Conservation (phyloP, 2,113 vertebrate genomes). For the Ameiurus melas region DNA sequence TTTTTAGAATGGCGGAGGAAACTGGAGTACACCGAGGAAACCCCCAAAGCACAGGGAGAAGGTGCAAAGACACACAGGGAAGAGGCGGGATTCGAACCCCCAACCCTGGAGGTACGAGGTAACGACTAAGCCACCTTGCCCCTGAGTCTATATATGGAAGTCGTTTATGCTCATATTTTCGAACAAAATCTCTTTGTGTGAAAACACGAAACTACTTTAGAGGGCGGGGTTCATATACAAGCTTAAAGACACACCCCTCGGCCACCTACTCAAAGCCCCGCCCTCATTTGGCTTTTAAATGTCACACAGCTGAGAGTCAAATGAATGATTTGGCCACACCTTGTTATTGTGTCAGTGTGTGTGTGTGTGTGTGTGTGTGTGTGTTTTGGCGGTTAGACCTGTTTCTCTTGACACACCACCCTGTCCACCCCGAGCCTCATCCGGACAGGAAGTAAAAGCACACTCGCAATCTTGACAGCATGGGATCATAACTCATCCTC, state of each 20-base stretch:
- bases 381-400: slow-evolving; percentile 31
- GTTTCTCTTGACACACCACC: slow-evolving; percentile 45
- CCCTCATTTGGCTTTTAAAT: not conserved
- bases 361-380: slow-evolving; percentile 16
- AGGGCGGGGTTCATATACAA: not conserved
- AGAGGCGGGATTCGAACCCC: too few relatives aligned
- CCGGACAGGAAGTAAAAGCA: slow-evolving; percentile 12
- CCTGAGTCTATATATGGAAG: not conserved
- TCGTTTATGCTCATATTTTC: not conserved
- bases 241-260: not conserved
- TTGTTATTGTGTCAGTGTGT: slow-evolving; percentile 18
- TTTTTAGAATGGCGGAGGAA: too few relatives aligned
- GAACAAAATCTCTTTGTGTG: not conserved
- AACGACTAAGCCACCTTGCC: not conserved
- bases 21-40: too few relatives aligned
- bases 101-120: too few relatives aligned
- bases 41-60: too few relatives aligned
- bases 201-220: not conserved
- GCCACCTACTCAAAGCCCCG: too few relatives aligned
- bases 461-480: slow-evolving; percentile 2
- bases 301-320: slow-evolving; percentile 3
- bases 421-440: not conserved
- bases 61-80: too few relatives aligned
- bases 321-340: slow-evolving; percentile 25
- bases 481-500: slow-evolving; percentile 22